phyloP scores from a whole-genome alignment of 1,140 invertebrate species.

The Caenorhabditis remanei region DNA sequence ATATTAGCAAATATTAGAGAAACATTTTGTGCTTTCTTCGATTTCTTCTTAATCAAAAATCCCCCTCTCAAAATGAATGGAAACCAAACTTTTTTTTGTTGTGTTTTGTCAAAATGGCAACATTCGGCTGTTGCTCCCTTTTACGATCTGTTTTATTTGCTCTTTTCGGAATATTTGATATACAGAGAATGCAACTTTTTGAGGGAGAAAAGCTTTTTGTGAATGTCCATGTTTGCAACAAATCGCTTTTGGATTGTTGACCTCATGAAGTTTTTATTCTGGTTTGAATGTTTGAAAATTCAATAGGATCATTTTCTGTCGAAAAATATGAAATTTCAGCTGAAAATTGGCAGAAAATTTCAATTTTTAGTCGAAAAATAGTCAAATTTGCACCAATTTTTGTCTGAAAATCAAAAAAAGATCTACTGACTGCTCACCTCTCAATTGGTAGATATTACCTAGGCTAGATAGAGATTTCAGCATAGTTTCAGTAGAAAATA shows the following conservation, averaged over 20 bases:
- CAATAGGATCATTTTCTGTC: background rate
- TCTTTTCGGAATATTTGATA: slow-evolving; percentile 50
- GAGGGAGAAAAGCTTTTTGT: no score
- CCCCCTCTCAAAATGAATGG: background rate
- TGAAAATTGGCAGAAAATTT: no score
- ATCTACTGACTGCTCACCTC: no score
- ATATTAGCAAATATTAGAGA: slow-evolving; percentile 5
- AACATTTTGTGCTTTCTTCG: background rate
- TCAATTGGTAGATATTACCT: no score
- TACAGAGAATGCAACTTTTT: no score
- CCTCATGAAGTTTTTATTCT: background rate
- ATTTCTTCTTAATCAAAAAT: slow-evolving; percentile 30
- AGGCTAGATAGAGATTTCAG: no score
- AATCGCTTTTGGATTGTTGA: background rate
- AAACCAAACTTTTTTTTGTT: background rate
- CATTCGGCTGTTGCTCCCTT: background rate
- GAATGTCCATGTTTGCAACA: background rate
- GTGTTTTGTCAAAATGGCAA: slow-evolving; percentile 14
- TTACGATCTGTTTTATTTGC: slow-evolving; percentile 45
- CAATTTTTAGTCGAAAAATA: no score
- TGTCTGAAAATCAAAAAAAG: no score
- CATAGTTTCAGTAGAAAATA: no score
- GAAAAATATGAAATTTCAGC: no score
- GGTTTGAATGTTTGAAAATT: background rate
- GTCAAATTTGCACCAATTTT: no score